Percentiles rank a stretch among this genome's conserved stretches.
phyloP scores from a whole-genome alignment of 1,140 invertebrate genomes.

The Drosophila micromelanica region DNA sequence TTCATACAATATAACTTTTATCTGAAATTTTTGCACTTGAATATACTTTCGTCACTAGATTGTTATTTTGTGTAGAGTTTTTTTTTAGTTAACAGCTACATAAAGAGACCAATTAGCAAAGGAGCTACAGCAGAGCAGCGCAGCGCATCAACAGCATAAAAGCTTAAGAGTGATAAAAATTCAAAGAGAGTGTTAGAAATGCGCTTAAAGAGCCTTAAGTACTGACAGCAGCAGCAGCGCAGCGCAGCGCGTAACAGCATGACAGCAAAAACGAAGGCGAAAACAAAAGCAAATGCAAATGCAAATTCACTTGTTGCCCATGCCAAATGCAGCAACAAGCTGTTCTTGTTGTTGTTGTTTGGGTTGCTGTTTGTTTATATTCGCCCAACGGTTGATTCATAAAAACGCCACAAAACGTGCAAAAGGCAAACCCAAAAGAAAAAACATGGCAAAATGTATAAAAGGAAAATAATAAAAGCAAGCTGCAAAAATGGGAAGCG shows the following conservation, averaged over 20 bases:
- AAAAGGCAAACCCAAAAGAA: constrained; percentile 17
- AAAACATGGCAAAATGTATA: constrained; percentile 13
- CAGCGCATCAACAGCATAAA: background rate
- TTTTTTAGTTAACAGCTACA: no score
- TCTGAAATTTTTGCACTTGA: no score
- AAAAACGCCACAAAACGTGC: constrained; percentile 23
- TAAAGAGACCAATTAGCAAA: no score
- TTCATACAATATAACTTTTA: no score
- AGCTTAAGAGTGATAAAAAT: background rate
- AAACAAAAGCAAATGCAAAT: constrained; percentile 6
- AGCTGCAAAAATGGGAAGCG: background rate
- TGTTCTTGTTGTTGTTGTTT: constrained; percentile 5
- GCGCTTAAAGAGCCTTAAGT: background rate
- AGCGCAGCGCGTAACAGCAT: background rate
- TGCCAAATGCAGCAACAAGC: constrained; percentile 27
- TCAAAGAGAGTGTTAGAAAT: background rate
- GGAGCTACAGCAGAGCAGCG: no score
- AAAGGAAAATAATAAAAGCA: constrained; percentile 10
- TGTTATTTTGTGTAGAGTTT: no score
- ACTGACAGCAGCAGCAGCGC: no score
- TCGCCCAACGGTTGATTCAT: constrained; percentile 11
- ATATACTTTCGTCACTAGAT: no score
- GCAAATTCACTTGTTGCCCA: constrained; percentile 44
- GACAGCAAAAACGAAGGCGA: constrained; percentile 2
- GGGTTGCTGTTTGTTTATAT: constrained; percentile 33